phyloP scores from a whole-genome alignment of 2,113 vertebrate genomes.

The Origma solitaria region DNA sequence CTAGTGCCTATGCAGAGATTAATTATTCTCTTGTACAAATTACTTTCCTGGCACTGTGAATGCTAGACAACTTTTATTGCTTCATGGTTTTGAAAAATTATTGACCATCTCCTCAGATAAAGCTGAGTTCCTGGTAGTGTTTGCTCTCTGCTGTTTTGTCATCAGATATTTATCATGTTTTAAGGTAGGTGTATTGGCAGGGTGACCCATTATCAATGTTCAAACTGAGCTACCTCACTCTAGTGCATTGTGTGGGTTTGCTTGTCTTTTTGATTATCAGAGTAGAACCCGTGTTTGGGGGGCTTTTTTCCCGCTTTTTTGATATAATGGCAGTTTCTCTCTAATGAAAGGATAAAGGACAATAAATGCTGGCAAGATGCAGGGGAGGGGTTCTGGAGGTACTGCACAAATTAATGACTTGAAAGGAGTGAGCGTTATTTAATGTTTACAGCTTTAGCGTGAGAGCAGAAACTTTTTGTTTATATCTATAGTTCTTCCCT shows the following conservation, averaged over 20 bases:
- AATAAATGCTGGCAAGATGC: background rate
- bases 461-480: background rate
- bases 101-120: background rate
- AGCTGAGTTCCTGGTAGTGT: background rate
- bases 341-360: background rate
- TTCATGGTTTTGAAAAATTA: background rate
- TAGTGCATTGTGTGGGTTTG: background rate
- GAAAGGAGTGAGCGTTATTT: background rate
- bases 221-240: background rate
- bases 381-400: background rate
- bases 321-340: background rate
- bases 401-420: background rate
- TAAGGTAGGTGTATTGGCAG: background rate
- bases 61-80: background rate
- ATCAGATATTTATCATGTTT: background rate
- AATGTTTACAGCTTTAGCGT: background rate
- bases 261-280: background rate
- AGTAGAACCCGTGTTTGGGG: background rate
- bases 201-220: background rate
- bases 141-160: background rate
- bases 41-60: background rate
- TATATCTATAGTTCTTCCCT: background rate
- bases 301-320: accelerated
- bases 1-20: background rate
- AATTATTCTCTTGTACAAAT: background rate